Evolutionary conservation across 1,140 invertebrate species (phyloP).

Genomic region (Piezodorus guildinii): DNA sequence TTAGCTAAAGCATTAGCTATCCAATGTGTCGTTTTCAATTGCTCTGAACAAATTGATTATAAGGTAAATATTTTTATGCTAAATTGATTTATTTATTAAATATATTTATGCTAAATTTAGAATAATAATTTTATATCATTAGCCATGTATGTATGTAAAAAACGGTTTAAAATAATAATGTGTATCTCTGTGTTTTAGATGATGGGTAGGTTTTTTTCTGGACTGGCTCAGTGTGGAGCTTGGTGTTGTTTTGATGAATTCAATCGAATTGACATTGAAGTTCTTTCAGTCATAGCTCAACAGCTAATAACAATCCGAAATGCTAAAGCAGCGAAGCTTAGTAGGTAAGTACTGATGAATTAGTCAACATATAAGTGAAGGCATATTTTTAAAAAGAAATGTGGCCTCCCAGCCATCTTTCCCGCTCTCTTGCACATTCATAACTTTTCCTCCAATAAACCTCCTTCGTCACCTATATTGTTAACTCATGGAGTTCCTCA

Average conservation of each 20-base stretch:
- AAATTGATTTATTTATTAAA: too few species aligned
- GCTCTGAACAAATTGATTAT: conserved; percentile 71
- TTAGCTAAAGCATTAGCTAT: conserved; percentile 75
- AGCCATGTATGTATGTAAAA: too few species aligned
- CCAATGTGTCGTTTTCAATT: conserved; percentile 85
- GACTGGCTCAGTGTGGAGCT: conserved; percentile 72
- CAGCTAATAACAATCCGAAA: conserved; percentile 67
- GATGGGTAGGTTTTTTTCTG: conserved; percentile 81
- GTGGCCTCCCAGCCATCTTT: too few species aligned
- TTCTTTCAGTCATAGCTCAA: conserved; percentile 77
- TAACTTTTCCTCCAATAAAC: too few species aligned
- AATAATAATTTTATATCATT: too few species aligned
- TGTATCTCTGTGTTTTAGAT: conserved; percentile 49
- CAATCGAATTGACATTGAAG: conserved; percentile 82
- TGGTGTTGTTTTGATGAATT: conserved; percentile 92
- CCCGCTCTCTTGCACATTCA: too few species aligned
- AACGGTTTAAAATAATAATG: too few species aligned
- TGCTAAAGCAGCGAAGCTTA: conserved; percentile 53
- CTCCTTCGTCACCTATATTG: too few species aligned
- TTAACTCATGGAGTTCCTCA: too few species aligned
- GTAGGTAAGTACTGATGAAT: conserved; percentile 37
- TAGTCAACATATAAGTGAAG: too few species aligned
- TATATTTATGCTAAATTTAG: too few species aligned
- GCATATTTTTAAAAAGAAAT: too few species aligned
- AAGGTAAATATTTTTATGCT: conserved; percentile 40